Base-by-base conservation (phyloP, 2,113 vertebrate species). In the Hemichromis elongatus region DNA sequence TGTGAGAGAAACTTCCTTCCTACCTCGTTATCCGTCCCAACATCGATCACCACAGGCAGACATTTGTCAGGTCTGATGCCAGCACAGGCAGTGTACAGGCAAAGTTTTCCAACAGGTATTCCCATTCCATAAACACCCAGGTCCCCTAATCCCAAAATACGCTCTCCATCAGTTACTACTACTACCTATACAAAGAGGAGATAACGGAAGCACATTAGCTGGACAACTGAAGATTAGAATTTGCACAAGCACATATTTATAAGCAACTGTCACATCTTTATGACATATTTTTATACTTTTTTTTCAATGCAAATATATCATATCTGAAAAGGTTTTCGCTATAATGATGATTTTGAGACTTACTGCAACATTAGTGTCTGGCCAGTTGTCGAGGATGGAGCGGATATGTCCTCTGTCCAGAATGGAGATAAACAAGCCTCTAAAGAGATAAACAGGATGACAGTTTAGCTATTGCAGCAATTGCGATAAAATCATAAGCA, bases 91-190 rank as follows among this genome's bases (percentile, higher is more conserved):
- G 98, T 99, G 84, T 99, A 99, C 56, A 99, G 93, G 88, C 98
- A 99, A 19, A 99, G 96, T 77, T 99, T 99, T 79, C 98, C 98
- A 0, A 99, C 98, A 6, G 98, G 98, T 68, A 99, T 99, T 13
- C 97, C 98, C 98, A 99, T 99, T 75, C 98, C 98, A 35, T 99
- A 99, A 80, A 99, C 98, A 2, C 98, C 98, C 19, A 99, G 94
- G 92, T 99, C 98, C 9, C 98, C 98, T 30, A 99, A 96, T 55
- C 98, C 98, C 94, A 99, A 86, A 92, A 99, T 99, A 53, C 98
- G 97, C 93, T 99, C 98, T 79, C 98, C 98, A 7, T 99, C 98
- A 11, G 98, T 99, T 83, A 99, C 98, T 0, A 99, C 98, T 11
- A 99, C 98, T 16, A 98, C 98, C 98, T 99, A 75, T 26, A 75